Evolutionary conservation across 2,797 vertebrate genomes (phyloP).

Genomic region (Cyclopterus lumpus): DNA sequence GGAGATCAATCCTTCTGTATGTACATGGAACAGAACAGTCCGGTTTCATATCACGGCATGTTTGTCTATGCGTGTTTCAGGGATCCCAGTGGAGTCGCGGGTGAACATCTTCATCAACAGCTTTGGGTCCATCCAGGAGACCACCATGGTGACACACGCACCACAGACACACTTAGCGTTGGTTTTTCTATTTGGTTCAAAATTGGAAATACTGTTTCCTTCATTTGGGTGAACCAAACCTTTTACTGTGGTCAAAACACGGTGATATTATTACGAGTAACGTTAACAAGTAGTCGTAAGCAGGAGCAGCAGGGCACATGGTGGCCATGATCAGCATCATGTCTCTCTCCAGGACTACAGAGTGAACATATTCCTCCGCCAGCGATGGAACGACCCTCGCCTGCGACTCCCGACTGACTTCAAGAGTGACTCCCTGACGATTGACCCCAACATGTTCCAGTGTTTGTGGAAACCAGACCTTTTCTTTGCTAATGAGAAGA

Average conservation of each 20-base stretch:
- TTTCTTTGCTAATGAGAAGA: constrained; percentile 99
- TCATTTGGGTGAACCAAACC: background rate
- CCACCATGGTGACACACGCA: constrained; percentile 90
- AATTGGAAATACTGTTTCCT: background rate
- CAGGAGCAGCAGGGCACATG: background rate
- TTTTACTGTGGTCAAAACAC: background rate
- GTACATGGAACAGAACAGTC: background rate
- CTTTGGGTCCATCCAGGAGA: constrained; percentile 98
- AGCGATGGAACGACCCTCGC: constrained; percentile 97
- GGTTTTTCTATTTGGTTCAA: background rate
- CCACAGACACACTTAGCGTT: background rate
- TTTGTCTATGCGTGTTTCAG: constrained; percentile 74
- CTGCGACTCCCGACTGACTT: constrained; percentile 93
- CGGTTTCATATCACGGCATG: background rate
- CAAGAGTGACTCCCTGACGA: constrained; percentile 91
- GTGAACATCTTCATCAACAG: constrained; percentile 99
- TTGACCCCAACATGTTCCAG: constrained; percentile 98
- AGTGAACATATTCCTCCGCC: constrained; percentile 95
- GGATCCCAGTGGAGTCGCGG: constrained; percentile 94
- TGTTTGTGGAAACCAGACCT: constrained; percentile 98
- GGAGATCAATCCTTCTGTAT: background rate
- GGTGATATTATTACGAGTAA: background rate
- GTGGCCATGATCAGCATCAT: constrained; percentile 8
- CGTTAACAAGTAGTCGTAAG: background rate
- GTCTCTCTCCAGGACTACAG: constrained; percentile 89